Evolutionary conservation across 2,888 invertebrate species (phyloP).

Genomic region (Gerris lacustris): DNA sequence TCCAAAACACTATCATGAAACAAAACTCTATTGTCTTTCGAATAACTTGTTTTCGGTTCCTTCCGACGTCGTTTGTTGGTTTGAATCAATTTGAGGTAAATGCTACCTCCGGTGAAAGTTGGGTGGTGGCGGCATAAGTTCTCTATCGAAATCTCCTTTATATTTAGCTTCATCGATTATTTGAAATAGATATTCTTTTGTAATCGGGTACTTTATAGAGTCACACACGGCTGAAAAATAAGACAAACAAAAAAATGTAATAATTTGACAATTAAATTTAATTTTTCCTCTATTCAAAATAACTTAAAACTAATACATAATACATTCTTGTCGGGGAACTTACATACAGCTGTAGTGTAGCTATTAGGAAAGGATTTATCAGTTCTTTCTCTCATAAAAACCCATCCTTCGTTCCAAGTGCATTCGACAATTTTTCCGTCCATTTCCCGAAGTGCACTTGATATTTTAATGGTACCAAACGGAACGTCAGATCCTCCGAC

Average conservation of each 20-base stretch:
- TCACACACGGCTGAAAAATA: conserved; percentile 59
- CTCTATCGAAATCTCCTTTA: conserved; percentile 43
- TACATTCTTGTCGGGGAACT: conserved; percentile 22
- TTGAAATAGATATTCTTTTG: conserved; percentile 63
- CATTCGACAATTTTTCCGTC: conserved; percentile 96
- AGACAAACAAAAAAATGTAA: conserved; percentile 21
- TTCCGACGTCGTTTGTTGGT: no score
- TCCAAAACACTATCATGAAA: no score
- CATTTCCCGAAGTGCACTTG: conserved; percentile 60
- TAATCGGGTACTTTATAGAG: conserved; percentile 73
- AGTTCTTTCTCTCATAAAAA: conserved; percentile 86
- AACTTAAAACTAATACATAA: not conserved
- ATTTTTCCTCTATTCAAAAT: not conserved
- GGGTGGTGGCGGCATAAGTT: conserved; percentile 57
- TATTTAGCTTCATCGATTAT: conserved; percentile 48
- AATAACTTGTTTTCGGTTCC: no score
- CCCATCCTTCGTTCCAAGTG: conserved; percentile 67
- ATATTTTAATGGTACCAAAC: conserved; percentile 63
- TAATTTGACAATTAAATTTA: not conserved
- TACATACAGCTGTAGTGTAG: conserved; percentile 66
- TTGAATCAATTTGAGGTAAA: not conserved
- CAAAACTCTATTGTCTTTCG: no score
- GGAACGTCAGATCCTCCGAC: conserved; percentile 60
- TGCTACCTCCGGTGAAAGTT: not conserved
- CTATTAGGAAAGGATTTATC: conserved; percentile 96